A percentile compares a stretch with the other conserved stretches of the same genome.
Conservation (phyloP, 2,888 invertebrate species). For the Andrena praecox region DNA sequence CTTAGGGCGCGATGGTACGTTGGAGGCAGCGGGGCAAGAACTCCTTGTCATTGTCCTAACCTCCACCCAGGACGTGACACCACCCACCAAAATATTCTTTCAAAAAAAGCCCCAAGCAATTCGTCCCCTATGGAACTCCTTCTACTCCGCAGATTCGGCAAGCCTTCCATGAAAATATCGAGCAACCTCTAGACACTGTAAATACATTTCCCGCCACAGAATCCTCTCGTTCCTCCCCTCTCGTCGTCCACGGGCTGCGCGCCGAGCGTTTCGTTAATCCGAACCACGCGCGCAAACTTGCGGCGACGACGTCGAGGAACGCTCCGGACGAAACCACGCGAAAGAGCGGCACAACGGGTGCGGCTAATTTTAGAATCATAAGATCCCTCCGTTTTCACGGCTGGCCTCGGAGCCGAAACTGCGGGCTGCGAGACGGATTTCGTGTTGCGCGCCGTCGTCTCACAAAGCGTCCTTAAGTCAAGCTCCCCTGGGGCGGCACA, state of each 20-base stretch:
- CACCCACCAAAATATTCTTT: too few species aligned
- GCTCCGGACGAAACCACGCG: conserved; percentile 18
- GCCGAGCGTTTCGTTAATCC: conserved; percentile 11
- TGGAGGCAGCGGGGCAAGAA: too few species aligned
- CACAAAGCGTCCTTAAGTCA: conserved; percentile 67
- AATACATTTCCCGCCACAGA: background rate
- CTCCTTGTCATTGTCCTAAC: too few species aligned
- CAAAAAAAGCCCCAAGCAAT: too few species aligned
- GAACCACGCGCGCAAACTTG: conserved; percentile 22
- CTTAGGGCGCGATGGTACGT: too few species aligned
- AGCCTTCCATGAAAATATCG: background rate
- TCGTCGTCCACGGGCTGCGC: background rate
- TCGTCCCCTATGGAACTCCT: too few species aligned
- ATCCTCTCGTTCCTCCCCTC: background rate
- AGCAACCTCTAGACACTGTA: background rate
- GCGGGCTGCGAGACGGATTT: conserved; percentile 61
- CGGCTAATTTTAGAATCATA: conserved; percentile 57
- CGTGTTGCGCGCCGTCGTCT: conserved; percentile 44
- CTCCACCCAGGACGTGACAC: too few species aligned
- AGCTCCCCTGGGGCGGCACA: conserved; percentile 61
- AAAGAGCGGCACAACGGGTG: conserved; percentile 10
- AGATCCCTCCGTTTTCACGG: conserved; percentile 31
- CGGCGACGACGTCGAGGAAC: conserved; percentile 2
- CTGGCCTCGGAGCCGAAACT: conserved; percentile 19
- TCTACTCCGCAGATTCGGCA: background rate